Conservation (phyloP, 2,113 vertebrate genomes). For the Oncorhynchus kisutch region DNA sequence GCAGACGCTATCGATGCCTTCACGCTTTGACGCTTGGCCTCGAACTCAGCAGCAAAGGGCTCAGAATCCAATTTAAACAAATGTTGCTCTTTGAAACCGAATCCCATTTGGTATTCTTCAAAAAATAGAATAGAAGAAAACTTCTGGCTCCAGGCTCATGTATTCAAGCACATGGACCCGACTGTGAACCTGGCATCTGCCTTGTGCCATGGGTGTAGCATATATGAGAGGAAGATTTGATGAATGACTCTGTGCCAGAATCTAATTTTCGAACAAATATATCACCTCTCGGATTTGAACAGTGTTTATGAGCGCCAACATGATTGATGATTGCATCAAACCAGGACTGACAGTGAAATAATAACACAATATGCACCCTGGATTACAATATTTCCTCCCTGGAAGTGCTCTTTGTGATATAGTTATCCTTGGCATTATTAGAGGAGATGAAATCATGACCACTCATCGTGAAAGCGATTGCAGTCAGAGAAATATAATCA, state of each 20-base stretch:
- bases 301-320: slow-evolving; percentile 58
- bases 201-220: not conserved
- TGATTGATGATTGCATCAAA: slow-evolving; percentile 64
- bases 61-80: slow-evolving; percentile 46
- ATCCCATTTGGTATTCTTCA: slow-evolving; percentile 12
- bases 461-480: slow-evolving; percentile 52
- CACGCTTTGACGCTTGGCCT: slow-evolving; percentile 40
- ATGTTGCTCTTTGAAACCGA: slow-evolving; percentile 40
- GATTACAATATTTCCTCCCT: slow-evolving; percentile 56
- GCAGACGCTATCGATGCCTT: slow-evolving; percentile 13
- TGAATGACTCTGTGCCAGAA: slow-evolving; percentile 55
- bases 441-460: slow-evolving; percentile 45
- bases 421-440: slow-evolving; percentile 52
- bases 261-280: slow-evolving; percentile 64
- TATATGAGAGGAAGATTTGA: slow-evolving; percentile 44
- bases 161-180: not conserved
- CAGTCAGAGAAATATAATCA: slow-evolving; percentile 14
- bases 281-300: slow-evolving; percentile 57
- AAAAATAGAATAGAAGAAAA: slow-evolving; percentile 45
- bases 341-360: slow-evolving; percentile 62
- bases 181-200: not conserved
- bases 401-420: slow-evolving; percentile 9
- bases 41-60: slow-evolving; percentile 12
- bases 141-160: slow-evolving; percentile 38
- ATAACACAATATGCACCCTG: slow-evolving; percentile 62